Evolutionary conservation across 2,888 invertebrate genomes (phyloP).

Genomic region (Machimus atricapillus): DNA sequence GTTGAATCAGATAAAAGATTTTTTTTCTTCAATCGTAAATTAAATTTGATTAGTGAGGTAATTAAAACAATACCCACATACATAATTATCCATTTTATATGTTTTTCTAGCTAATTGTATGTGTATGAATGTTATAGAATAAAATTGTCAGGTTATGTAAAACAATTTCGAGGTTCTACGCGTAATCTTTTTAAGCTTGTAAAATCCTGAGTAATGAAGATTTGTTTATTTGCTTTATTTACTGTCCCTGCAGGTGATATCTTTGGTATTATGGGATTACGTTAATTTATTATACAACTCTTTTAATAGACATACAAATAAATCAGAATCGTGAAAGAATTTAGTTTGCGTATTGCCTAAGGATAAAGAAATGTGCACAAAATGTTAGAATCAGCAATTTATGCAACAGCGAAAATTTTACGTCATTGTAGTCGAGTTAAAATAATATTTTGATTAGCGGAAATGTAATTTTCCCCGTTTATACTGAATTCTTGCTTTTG

Average conservation of each 20-base stretch:
- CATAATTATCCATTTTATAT: background rate
- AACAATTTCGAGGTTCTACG: background rate
- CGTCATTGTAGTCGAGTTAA: background rate
- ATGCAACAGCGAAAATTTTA: background rate
- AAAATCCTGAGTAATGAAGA: background rate
- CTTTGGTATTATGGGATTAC: background rate
- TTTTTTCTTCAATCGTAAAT: background rate
- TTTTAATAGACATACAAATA: background rate
- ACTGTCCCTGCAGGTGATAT: background rate
- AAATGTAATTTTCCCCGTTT: background rate
- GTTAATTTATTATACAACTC: background rate
- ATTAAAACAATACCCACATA: background rate
- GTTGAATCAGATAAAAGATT: background rate
- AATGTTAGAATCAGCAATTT: background rate
- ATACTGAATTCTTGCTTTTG: background rate
- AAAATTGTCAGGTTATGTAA: background rate
- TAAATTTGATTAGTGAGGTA: background rate
- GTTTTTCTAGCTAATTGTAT: background rate
- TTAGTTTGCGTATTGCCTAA: background rate
- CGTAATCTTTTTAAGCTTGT: background rate
- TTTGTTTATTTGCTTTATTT: background rate
- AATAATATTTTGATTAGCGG: background rate
- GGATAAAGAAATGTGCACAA: background rate
- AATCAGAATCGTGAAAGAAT: background rate
- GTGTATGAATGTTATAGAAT: background rate